Percentiles rank a stretch among this genome's conserved stretches.
Conservation (phyloP, 1,140 invertebrate species). For the Pectinophora gossypiella region DNA sequence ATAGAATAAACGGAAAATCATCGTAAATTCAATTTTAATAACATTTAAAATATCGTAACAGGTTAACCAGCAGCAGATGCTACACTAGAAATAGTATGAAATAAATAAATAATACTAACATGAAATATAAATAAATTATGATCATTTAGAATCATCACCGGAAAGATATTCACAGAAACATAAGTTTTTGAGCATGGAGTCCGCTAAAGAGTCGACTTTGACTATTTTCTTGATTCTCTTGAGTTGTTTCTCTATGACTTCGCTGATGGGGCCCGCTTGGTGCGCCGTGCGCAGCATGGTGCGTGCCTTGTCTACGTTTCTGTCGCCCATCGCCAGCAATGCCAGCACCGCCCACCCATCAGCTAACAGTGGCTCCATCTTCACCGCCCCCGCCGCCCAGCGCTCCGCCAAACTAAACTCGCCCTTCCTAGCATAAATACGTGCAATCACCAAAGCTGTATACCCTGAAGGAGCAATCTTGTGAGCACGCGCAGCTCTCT, state of each 20-base stretch:
- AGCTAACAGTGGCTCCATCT: constrained; percentile 46
- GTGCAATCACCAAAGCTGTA: constrained; percentile 43
- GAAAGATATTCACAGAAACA: constrained; percentile 35
- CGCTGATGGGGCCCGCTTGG: constrained; percentile 45
- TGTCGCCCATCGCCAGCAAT: constrained; percentile 42
- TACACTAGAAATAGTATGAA: no score
- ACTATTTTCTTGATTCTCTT: constrained; percentile 36
- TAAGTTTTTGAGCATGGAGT: constrained; percentile 44
- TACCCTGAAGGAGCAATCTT: constrained; percentile 48
- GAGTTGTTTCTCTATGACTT: constrained; percentile 46
- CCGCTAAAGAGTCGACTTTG: constrained; percentile 35
- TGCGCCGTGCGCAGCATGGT: constrained; percentile 52
- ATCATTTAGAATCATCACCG: no score
- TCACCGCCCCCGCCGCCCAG: constrained; percentile 55
- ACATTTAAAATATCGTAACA: no score
- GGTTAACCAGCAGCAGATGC: no score
- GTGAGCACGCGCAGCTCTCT: constrained; percentile 54
- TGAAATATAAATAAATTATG: no score
- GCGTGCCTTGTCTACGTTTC: constrained; percentile 41
- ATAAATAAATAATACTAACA: no score
- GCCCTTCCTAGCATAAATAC: constrained; percentile 39
- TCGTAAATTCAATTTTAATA: no score
- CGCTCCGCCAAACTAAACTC: constrained; percentile 40
- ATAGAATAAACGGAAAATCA: no score
- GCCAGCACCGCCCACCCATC: constrained; percentile 61